Evolutionary conservation across 2,113 vertebrate species (phyloP).

Genomic region (Pachyramphus minor): DNA sequence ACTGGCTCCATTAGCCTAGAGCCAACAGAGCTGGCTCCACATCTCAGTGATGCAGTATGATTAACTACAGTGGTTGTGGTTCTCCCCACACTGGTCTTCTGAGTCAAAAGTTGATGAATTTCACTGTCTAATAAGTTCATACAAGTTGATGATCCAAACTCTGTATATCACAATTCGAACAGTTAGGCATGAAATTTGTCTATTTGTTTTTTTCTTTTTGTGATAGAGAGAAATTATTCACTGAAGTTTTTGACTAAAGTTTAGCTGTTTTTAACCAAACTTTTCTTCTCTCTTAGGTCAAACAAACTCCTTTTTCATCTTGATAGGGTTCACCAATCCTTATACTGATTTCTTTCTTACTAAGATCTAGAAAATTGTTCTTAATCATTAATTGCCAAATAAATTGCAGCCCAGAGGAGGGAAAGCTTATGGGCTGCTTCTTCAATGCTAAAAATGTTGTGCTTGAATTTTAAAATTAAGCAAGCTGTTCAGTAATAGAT

Average conservation of each 20-base stretch:
- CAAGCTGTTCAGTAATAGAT: not conserved
- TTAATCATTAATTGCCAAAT: not conserved
- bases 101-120: not conserved
- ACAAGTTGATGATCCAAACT: not conserved
- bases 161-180: not conserved
- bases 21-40: rapidly evolving
- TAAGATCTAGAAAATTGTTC: not conserved
- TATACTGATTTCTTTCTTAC: not conserved
- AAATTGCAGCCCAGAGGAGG: not conserved
- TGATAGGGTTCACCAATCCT: not conserved
- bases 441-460: not conserved
- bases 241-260: not conserved
- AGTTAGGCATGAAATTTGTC: not conserved
- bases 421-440: not conserved
- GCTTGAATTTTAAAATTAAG: not conserved
- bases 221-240: not conserved
- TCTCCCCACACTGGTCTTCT: not conserved
- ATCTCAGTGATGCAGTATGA: not conserved
- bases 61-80: not conserved
- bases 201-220: not conserved
- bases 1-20: not conserved
- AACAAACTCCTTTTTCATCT: not conserved
- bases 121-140: not conserved
- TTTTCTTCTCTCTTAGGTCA: not conserved
- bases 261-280: not conserved